Conservation (phyloP, 2,797 vertebrate genomes). For the Chelon auratus region DNA sequence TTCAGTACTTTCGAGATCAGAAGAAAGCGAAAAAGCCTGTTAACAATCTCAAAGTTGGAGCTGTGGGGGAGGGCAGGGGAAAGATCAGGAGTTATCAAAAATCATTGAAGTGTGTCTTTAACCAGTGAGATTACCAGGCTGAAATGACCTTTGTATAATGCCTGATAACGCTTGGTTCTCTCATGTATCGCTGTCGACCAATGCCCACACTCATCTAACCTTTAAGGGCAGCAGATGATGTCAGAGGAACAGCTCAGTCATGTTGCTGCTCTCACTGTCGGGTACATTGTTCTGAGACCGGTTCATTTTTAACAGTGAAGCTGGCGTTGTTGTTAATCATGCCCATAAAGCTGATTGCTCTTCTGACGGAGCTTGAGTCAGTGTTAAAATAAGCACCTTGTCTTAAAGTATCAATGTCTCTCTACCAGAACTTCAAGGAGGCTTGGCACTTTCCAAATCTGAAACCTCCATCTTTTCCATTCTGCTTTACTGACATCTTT, state of each 20-base stretch:
- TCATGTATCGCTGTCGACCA: constrained; percentile 30
- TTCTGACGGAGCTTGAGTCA: constrained; percentile 34
- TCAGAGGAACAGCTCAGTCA: constrained; percentile 2
- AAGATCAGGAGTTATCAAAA: constrained; percentile 61
- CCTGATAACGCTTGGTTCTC: constrained; percentile 46
- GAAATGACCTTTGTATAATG: constrained; percentile 61
- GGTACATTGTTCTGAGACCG: not conserved
- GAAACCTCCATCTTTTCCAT: constrained; percentile 38
- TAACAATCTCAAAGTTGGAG: constrained; percentile 52
- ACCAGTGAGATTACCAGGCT: constrained; percentile 50
- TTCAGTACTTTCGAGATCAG: constrained; percentile 41
- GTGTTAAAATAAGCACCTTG: constrained; percentile 24
- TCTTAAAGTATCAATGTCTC: constrained; percentile 28
- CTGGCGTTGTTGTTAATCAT: constrained; percentile 39
- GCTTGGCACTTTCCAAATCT: constrained; percentile 16
- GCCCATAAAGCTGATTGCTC: constrained; percentile 36
- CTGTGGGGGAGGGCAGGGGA: not conserved
- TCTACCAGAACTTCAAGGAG: constrained; percentile 21
- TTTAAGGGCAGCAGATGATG: constrained; percentile 30
- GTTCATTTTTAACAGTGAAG: constrained; percentile 19
- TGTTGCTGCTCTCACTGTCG: constrained; percentile 4
- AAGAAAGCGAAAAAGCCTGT: constrained; percentile 51
- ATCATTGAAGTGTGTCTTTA: constrained; percentile 67
- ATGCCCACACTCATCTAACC: constrained; percentile 36
- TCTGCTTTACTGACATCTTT: constrained; percentile 30